A percentile compares a stretch with the other conserved stretches of the same genome.
These are phyloP conservation scores for Tortricodes alternella DNA, from an alignment of 2,888 invertebrate species.

Conservation along the genomic window DNA sequence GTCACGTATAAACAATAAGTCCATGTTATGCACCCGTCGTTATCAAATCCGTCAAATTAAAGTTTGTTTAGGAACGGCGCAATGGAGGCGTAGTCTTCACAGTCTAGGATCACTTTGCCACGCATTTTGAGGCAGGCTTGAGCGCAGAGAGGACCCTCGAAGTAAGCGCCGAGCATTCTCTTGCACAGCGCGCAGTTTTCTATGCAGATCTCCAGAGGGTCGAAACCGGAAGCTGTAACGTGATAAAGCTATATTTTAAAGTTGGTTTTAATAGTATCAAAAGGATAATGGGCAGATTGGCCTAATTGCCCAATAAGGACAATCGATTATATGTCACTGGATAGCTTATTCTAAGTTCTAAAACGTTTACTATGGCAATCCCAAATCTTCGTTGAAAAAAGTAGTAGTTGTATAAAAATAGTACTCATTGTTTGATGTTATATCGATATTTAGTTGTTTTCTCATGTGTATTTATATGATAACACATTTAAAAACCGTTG, in stretches of 20 bases:
- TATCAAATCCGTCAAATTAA: constrained; percentile 35
- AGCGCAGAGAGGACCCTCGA: constrained; percentile 93
- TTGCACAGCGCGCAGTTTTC: constrained; percentile 95
- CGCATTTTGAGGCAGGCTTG: constrained; percentile 92
- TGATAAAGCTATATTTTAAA: constrained; percentile 2
- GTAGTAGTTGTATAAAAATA: no score
- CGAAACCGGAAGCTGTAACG: constrained; percentile 73
- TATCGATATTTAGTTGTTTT: no score
- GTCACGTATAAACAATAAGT: neutral
- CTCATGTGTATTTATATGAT: no score
- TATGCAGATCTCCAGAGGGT: constrained; percentile 87
- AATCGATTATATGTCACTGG: no score
- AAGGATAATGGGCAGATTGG: no score
- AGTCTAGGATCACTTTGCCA: constrained; percentile 92
- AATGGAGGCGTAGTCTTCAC: constrained; percentile 91
- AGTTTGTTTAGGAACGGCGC: constrained; percentile 87
- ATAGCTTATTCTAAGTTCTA: no score
- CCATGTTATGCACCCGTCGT: neutral
- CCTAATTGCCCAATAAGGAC: no score
- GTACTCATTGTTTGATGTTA: no score
- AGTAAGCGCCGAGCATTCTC: constrained; percentile 93
- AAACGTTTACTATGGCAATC: no score
- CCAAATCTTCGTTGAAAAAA: no score
- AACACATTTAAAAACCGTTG: no score
- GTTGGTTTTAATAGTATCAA: neutral